phyloP scores from a whole-genome alignment of 2,797 vertebrate species.

The Silurus aristotelis region DNA sequence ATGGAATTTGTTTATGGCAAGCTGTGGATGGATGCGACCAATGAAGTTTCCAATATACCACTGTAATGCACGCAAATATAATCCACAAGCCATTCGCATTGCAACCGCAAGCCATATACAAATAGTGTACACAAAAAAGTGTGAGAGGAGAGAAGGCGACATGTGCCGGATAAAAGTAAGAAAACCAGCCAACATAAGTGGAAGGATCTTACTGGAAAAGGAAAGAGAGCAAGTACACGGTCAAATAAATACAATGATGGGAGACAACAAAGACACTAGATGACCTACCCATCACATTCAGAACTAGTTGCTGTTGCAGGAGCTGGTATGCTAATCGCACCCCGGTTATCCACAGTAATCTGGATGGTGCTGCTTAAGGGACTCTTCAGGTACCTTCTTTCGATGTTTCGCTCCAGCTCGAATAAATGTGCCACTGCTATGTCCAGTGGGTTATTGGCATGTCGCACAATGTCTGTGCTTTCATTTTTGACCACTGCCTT shows the following conservation, averaged over 20 bases:
- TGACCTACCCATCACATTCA: conserved; percentile 92
- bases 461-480: conserved; percentile 76
- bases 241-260: not conserved
- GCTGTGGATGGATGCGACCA: not conserved
- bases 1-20: not conserved
- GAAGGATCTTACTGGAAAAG: not conserved
- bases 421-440: conserved; percentile 87
- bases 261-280: conserved; percentile 80
- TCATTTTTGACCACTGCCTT: conserved; percentile 77
- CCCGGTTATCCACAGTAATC: conserved; percentile 94
- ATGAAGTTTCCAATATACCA: not conserved
- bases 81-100: not conserved
- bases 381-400: conserved; percentile 94
- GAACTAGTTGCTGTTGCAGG: conserved; percentile 88
- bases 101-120: not conserved
- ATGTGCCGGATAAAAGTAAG: conserved; percentile 20
- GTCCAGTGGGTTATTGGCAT: conserved; percentile 89
- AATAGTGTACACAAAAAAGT: not conserved
- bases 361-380: conserved; percentile 93
- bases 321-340: conserved; percentile 90
- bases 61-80: not conserved
- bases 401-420: conserved; percentile 91
- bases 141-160: not conserved
- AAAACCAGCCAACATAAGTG: conserved; percentile 9
- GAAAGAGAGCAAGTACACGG: not conserved